Base-by-base conservation (phyloP, 1,140 invertebrate genomes). In the Pseudomyrmex pallidus region DNA sequence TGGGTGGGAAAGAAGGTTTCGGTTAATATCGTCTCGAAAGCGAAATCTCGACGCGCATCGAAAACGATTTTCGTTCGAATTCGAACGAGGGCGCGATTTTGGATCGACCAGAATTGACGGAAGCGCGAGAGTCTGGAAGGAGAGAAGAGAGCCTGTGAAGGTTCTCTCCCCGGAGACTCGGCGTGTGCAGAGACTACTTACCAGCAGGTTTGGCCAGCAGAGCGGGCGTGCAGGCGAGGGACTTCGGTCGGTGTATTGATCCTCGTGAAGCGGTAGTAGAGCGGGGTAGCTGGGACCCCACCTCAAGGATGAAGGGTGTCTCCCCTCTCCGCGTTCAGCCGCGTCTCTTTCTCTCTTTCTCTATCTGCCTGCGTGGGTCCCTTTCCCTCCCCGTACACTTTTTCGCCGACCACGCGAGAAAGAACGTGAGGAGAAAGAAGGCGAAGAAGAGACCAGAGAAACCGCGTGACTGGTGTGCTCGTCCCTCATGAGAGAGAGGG, bases 191-290 rank as follows among this genome's bases (percentile, higher is more conserved):
- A 85, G 62, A 89, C 57, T 68, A 89, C 57, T 68, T 88, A 35
- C 35, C 5, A 77, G 86, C 87, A 89, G 86, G 88, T 89, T 89
- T 90, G 87, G 84, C 90, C 87, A 87, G 84, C 90, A 83, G 84
- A 61, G 72, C 61, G 80, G 76, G 73, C 44, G 77, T 54, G 82
- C 86, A 86, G 85, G 89, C 84, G 89, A 87, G 92, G 91, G 91
- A 92, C 92, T 93, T 91, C 88, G 92, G 91, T 92, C 92, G 90
- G 92, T 90, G 93, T 94, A 94, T 94, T 94, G 93, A 94, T 94
- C 93, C 93, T 92, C 91, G 89, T 89, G 88, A 92, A 92, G 90
- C 59, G 59, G 85, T 89, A 89, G 91, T 91, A 35, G 35, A 91
- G 91, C 92, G 90, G 93, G 91, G 91, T 92, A 89, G 92, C 89